A percentile compares a stretch with the other conserved stretches of the same genome.
phyloP scores from a whole-genome alignment of 2,797 vertebrate species.

The Thamnophis elegans region DNA sequence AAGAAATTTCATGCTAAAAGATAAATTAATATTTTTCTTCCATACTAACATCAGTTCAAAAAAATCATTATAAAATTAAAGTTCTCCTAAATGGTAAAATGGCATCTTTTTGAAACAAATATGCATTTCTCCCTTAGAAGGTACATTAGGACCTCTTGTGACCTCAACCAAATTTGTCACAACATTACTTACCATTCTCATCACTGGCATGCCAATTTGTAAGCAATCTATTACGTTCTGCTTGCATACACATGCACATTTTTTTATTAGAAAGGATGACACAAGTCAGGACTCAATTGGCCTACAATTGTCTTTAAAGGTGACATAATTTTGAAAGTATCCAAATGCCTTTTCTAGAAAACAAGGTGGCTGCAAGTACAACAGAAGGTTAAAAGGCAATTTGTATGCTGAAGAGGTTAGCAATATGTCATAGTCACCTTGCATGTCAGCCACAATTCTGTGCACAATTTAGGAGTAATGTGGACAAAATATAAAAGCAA shows the following conservation, averaged over 20 bases:
- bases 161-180: conserved; percentile 36
- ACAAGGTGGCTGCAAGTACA: not conserved
- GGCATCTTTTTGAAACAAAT: conserved; percentile 1
- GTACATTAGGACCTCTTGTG: conserved; percentile 12
- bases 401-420: conserved; percentile 24
- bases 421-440: conserved; percentile 19
- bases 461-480: not conserved
- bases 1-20: not conserved
- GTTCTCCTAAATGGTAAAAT: conserved; percentile 18
- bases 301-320: conserved; percentile 33
- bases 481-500: not conserved
- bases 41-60: conserved; percentile 26
- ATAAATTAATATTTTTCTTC: not conserved
- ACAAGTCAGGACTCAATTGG: conserved; percentile 16
- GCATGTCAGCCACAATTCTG: conserved; percentile 5
- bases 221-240: conserved; percentile 41
- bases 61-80: conserved; percentile 19
- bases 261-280: conserved; percentile 39
- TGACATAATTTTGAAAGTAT: conserved; percentile 10
- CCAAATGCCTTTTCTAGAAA: conserved; percentile 20
- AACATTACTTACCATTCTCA: conserved; percentile 37
- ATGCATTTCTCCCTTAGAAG: conserved; percentile 8
- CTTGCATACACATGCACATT: conserved; percentile 1
- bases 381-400: not conserved
- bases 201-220: conserved; percentile 8